phyloP scores from a whole-genome alignment of 2,797 vertebrate genomes.

The Sebastes taczanowskii region DNA sequence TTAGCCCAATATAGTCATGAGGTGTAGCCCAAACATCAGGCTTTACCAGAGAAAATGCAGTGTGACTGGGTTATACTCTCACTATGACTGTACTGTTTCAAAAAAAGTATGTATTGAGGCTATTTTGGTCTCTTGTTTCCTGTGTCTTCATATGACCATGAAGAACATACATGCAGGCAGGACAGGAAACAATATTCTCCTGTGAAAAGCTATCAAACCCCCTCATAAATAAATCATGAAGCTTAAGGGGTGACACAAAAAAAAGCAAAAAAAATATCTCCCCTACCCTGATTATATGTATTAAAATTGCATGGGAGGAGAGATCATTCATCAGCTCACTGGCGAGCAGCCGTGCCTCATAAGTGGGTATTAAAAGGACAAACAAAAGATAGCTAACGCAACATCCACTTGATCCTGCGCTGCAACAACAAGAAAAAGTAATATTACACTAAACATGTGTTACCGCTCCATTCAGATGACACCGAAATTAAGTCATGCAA shows the following conservation, averaged over 20 bases:
- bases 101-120: constrained; percentile 8
- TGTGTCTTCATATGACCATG: background rate
- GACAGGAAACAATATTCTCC: background rate
- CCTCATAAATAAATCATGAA: constrained; percentile 19
- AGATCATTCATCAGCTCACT: constrained; percentile 12
- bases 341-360: background rate
- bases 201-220: constrained; percentile 5
- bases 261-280: background rate
- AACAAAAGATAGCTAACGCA: constrained; percentile 13
- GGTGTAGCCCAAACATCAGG: constrained; percentile 8
- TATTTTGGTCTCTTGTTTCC: constrained; percentile 39
- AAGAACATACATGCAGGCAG: background rate
- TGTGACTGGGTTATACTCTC: constrained; percentile 20
- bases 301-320: constrained; percentile 16
- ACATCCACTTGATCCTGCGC: background rate
- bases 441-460: background rate
- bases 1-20: constrained; percentile 44
- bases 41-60: constrained; percentile 24
- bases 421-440: background rate
- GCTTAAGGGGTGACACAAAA: background rate
- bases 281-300: constrained; percentile 3
- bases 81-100: constrained; percentile 27
- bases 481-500: constrained; percentile 22
- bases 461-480: background rate
- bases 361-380: constrained; percentile 10